These are phyloP conservation scores for Sinopyrophorus schimmeli DNA, from an alignment of 2,888 invertebrate genomes.

Conservation along the genomic window DNA sequence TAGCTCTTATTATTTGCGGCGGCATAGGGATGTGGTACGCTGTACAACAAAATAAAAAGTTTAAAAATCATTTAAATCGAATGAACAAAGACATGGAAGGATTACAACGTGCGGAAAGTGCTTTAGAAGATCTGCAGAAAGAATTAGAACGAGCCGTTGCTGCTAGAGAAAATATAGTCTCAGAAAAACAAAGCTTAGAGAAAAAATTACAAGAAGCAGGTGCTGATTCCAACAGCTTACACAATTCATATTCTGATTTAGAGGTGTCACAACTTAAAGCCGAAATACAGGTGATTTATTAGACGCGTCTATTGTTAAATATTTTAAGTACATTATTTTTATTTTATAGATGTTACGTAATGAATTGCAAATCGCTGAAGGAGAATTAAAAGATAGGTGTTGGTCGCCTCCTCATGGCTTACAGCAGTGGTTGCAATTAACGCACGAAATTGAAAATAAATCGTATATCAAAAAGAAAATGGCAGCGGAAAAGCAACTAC, in stretches of 20 bases:
- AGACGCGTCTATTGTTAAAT: neutral
- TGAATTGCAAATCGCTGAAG: conserved; percentile 85
- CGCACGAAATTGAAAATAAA: conserved; percentile 93
- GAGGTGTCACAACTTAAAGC: conserved; percentile 80
- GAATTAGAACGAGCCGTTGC: conserved; percentile 81
- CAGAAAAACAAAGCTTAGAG: conserved; percentile 81
- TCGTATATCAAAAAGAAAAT: conserved; percentile 83
- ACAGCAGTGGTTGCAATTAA: conserved; percentile 94
- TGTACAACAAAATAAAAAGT: conserved; percentile 85
- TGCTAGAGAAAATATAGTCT: conserved; percentile 79
- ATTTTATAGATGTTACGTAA: conserved; percentile 71
- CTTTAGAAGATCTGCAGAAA: conserved; percentile 81
- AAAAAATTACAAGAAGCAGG: conserved; percentile 78
- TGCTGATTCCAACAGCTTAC: conserved; percentile 62
- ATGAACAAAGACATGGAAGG: conserved; percentile 96
- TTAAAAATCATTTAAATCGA: conserved; percentile 80
- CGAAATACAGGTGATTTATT: conserved; percentile 87
- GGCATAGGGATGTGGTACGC: conserved; percentile 91
- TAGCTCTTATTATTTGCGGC: conserved; percentile 80
- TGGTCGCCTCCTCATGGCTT: conserved; percentile 88
- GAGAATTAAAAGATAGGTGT: conserved; percentile 85
- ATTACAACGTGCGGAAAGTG: conserved; percentile 85
- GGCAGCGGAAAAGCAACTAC: conserved; percentile 80
- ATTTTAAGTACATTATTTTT: conserved; percentile 17
- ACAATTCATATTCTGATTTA: conserved; percentile 77